Evolutionary conservation across 1,140 invertebrate species (phyloP), one percentile per base, ranked within the genome.

Genomic region (Neocloeon triangulifer): DNA sequence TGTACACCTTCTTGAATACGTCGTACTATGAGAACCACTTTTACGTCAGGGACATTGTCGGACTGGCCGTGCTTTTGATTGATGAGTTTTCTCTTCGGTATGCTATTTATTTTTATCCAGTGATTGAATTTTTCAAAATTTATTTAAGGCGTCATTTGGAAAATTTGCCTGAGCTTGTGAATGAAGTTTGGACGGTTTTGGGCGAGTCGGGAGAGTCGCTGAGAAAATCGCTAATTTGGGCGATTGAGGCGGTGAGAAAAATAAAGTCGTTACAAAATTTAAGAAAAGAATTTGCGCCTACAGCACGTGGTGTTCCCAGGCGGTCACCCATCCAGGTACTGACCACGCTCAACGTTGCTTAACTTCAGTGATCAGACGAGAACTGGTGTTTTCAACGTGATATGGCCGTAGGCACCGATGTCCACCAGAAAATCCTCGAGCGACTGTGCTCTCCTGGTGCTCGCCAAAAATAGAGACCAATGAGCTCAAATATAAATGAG

Each of bases 1-100:
- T 82, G 6, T 64, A 69, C 34, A 32, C 47, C 1, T 78, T 74
- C 41, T 45, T 82, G 1, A 76, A 81, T 43, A 54, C 70, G 18
- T 78, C 77, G 0, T 81, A 81, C 38, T 59, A 73, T 28, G 61
- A 64, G 1, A 82, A 85, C 41, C 77, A 82, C 32, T 84, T 84
- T 47, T 81, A 81, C 36, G 63, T 80, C 2, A 71, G 73, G 47
- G 69, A 81, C 45, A 62, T 81, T 2, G 64, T 73, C 0, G 62
- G 61, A 20, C 62, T 75, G 16, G 64, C 64, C 1, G 49, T 70
- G 25, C 66, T 69, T 15, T 55, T 78, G 1, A 55, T 76, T 9
- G 75, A 82, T 37, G 73, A 84, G 44, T 56, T 81, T 35, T 67
- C 78, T 1, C 59, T 82, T 13, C 43, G 45, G 48, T 53, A 37